Conservation (phyloP, 2,888 invertebrate genomes). For the Listrodromus nycthemerus region DNA sequence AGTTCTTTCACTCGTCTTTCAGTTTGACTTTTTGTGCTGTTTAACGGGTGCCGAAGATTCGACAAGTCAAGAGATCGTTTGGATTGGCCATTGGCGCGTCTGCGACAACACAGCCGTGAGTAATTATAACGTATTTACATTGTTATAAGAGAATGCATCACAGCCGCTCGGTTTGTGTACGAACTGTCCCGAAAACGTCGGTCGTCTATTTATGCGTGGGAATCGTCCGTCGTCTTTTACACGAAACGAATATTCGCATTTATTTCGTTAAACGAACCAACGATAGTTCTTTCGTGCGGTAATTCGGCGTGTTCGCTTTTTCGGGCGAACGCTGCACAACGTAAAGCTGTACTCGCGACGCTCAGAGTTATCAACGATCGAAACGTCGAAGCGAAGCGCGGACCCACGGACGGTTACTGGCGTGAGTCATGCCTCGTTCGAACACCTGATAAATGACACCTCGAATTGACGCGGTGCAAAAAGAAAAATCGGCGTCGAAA, state of each 20-base stretch:
- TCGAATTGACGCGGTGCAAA: constrained; percentile 35
- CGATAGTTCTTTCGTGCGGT: background rate
- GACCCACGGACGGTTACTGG: constrained; percentile 46
- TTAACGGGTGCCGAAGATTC: background rate
- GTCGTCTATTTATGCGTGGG: constrained; percentile 38
- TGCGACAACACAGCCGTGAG: constrained; percentile 29
- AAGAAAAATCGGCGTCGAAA: background rate
- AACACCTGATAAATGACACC: constrained; percentile 71
- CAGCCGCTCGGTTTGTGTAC: constrained; percentile 68
- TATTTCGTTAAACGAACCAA: background rate
- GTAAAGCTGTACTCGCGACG: constrained; percentile 11
- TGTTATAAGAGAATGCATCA: constrained; percentile 62
- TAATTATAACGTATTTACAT: constrained; percentile 45
- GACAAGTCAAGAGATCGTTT: background rate
- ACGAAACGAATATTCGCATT: background rate
- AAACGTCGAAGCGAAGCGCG: constrained; percentile 35
- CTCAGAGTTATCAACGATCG: constrained; percentile 26
- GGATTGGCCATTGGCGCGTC: constrained; percentile 23
- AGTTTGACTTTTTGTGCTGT: constrained; percentile 17
- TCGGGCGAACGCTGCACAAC: background rate
- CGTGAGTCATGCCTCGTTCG: constrained; percentile 65
- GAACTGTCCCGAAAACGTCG: constrained; percentile 68
- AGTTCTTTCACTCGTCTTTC: constrained; percentile 28
- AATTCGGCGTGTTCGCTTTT: background rate
- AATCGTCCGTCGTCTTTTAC: constrained; percentile 14